Evolutionary conservation across 1,140 invertebrate genomes (phyloP).

Genomic region (Lepidurus packardi): DNA sequence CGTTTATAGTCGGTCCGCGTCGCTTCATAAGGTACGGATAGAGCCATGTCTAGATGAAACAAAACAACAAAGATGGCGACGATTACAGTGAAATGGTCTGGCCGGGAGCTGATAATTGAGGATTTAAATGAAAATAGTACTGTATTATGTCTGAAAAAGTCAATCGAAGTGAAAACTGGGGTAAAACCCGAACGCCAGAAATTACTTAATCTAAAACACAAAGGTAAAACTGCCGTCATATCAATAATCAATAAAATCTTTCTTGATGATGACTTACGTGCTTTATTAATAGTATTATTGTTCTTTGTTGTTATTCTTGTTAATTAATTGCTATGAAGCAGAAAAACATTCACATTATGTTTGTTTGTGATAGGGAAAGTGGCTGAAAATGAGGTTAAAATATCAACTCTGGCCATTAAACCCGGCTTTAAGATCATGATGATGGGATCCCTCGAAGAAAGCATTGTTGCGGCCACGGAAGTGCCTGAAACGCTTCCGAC

Average conservation of each 20-base stretch:
- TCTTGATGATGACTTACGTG: no score
- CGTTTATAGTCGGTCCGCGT: no score
- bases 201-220: constrained; percentile 82
- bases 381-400: constrained; percentile 64
- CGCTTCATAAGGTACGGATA: no score
- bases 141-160: constrained; percentile 67
- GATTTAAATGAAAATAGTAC: constrained; percentile 64
- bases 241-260: no score
- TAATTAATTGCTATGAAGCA: constrained; percentile 22
- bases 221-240: constrained; percentile 64
- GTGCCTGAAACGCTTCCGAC: constrained; percentile 73
- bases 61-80: neutral
- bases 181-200: constrained; percentile 88
- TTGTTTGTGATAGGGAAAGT: constrained; percentile 62
- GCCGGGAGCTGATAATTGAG: constrained; percentile 71
- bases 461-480: constrained; percentile 71
- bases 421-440: constrained; percentile 92
- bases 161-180: constrained; percentile 70
- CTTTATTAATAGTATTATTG: no score
- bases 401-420: constrained; percentile 68
- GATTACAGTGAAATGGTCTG: constrained; percentile 82
- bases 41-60: no score
- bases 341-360: constrained; percentile 1
- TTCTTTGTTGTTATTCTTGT: constrained; percentile 30
- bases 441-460: constrained; percentile 90